Evolutionary conservation across 1,140 invertebrate species (phyloP), one percentile per base, ranked within the genome.

Genomic region (Phortica variegata): DNA sequence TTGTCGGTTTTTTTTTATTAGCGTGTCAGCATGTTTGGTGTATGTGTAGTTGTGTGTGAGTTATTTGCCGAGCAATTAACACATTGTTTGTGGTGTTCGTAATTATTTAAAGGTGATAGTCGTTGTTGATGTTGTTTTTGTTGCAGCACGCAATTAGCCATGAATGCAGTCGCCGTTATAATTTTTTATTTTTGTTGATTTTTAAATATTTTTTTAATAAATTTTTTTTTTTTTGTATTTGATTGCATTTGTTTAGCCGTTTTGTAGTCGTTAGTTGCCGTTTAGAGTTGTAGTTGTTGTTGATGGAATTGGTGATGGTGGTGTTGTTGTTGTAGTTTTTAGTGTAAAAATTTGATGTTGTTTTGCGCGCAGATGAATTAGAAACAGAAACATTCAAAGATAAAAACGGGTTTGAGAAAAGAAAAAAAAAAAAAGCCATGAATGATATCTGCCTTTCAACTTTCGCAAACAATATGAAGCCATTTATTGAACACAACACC

Each of bases 391-490:
- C n/a, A n/a, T n/a, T n/a, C n/a, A n/a, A n/a, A n/a, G n/a, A n/a
- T n/a, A n/a, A n/a, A n/a, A n/a, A n/a, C n/a, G n/a, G n/a, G n/a
- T n/a, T 7, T 6, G 12, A 29, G 12, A 29, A 40, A 55, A 55
- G 55, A 60, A 50, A 54, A 68, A 66, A 66, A 68, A 60, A 66
- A 66, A 66, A 56, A 68, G 43, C 51, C 55, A 69, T 66, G 60
- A 50, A n/a, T n/a, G n/a, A n/a, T n/a, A n/a, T n/a, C n/a, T n/a
- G n/a, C n/a, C n/a, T n/a, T n/a, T n/a, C n/a, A n/a, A n/a, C n/a
- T n/a, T n/a, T n/a, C n/a, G n/a, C n/a, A n/a, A n/a, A n/a, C n/a
- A n/a, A n/a, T n/a, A n/a, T n/a, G n/a, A n/a, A n/a, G n/a, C n/a
- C n/a, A n/a, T n/a, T n/a, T n/a, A n/a, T n/a, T n/a, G n/a, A n/a